phyloP scores from a whole-genome alignment of 2,113 vertebrate genomes.

The Mastomys natalensis region DNA sequence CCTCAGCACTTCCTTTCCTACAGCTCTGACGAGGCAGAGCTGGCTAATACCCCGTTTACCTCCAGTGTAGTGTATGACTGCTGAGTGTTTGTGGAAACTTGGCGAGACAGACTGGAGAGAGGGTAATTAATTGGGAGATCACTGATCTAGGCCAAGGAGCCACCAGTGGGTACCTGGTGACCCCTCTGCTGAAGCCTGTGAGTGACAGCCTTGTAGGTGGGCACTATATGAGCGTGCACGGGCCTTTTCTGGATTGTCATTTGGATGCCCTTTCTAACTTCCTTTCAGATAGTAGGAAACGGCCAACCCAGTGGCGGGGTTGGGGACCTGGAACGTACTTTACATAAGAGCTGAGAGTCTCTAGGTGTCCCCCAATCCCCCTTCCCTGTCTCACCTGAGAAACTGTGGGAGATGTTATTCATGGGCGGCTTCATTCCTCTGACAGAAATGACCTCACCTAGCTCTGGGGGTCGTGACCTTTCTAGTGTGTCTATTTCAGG shows the following conservation, averaged over 20 bases:
- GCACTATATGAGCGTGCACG: accelerated
- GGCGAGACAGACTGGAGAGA: background rate
- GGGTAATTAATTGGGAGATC: background rate
- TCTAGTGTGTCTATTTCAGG: background rate
- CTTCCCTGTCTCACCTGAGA: background rate
- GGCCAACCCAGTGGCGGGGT: background rate
- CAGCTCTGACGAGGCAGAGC: background rate
- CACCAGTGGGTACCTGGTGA: background rate
- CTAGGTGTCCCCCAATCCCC: background rate
- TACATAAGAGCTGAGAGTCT: background rate
- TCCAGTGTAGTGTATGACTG: background rate
- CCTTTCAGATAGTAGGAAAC: background rate
- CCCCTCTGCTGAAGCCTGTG: background rate
- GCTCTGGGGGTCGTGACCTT: background rate
- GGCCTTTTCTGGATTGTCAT: background rate
- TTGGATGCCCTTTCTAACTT: background rate
- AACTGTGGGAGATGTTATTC: background rate
- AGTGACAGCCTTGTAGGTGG: background rate
- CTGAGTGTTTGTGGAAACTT: background rate
- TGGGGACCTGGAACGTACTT: background rate
- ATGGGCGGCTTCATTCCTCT: background rate
- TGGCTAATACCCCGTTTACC: background rate
- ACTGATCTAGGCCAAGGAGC: background rate
- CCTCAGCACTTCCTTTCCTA: background rate
- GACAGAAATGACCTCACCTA: background rate